Conservation (phyloP, 2,888 invertebrate species). For the Sycophila texana region DNA sequence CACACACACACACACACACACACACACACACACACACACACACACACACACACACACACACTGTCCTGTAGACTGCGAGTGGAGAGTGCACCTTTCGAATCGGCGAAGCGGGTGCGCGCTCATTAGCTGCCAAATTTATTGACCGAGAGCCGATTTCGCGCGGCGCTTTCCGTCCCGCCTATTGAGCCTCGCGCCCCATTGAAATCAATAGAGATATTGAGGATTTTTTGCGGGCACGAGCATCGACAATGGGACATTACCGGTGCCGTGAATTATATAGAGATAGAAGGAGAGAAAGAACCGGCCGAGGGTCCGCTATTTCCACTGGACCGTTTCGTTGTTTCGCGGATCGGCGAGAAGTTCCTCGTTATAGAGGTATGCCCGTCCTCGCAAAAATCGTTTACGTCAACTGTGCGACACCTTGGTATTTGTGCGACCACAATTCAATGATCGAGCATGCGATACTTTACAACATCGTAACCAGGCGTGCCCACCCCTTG, state of each 20-base stretch:
- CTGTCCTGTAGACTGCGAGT: neutral
- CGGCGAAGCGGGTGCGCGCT: constrained; percentile 19
- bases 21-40: constrained; percentile 42
- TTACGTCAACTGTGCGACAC: no score
- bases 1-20: neutral
- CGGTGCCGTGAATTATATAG: constrained; percentile 41
- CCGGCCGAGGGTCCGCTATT: constrained; percentile 20
- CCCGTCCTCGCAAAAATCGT: neutral
- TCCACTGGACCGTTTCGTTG: constrained; percentile 28
- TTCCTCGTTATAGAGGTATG: constrained; percentile 30
- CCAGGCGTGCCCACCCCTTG: no score
- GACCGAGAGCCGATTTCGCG: constrained; percentile 50
- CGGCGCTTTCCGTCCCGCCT: constrained; percentile 36
- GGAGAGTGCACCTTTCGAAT: constrained; percentile 32
- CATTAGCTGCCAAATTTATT: constrained; percentile 57
- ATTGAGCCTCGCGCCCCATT: neutral
- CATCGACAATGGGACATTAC: constrained; percentile 54
- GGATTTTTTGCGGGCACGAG: constrained; percentile 11
- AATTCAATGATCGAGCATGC: no score
- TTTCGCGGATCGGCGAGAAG: constrained; percentile 24
- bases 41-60: constrained; percentile 29
- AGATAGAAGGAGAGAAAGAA: neutral
- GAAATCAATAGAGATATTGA: constrained; percentile 51
- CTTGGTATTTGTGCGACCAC: no score
- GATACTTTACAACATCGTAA: no score